A percentile compares a stretch with the other conserved stretches of the same genome.
These are phyloP conservation scores for Beris chalybata DNA, from an alignment of 2,888 invertebrate species.

Conservation along the genomic window DNA sequence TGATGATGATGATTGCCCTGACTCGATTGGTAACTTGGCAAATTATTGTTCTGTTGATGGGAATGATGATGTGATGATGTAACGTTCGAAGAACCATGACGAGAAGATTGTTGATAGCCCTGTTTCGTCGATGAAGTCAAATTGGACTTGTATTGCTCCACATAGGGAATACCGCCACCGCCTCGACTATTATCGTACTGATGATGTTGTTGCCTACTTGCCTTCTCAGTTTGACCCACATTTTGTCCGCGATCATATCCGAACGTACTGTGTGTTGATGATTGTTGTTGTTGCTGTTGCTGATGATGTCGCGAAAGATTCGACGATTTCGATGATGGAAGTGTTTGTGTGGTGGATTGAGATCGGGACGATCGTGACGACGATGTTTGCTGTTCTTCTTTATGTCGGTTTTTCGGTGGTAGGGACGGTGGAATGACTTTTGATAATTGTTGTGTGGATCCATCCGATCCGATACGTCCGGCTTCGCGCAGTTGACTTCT, in stretches of 20 bases:
- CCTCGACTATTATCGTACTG: constrained; percentile 30
- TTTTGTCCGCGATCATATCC: constrained; percentile 48
- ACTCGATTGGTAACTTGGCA: constrained; percentile 32
- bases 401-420: constrained; percentile 56
- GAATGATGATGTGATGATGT: constrained; percentile 44
- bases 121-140: constrained; percentile 31
- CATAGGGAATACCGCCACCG: constrained; percentile 44
- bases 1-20: constrained; percentile 36
- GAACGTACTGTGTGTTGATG: constrained; percentile 47
- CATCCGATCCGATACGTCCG: constrained; percentile 3
- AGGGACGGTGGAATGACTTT: constrained; percentile 50
- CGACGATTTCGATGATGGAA: constrained; percentile 52
- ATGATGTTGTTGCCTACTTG: constrained; percentile 35
- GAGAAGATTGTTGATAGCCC: constrained; percentile 38
- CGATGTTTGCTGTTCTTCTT: constrained; percentile 43
- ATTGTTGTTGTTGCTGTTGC: constrained; percentile 43
- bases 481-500: constrained; percentile 23
- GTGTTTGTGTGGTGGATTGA: constrained; percentile 50
- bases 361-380: constrained; percentile 42
- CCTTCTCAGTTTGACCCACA: constrained; percentile 44
- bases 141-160: constrained; percentile 48
- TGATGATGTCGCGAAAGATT: constrained; percentile 44
- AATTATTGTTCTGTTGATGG: constrained; percentile 32
- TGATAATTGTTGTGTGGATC: constrained; percentile 29
- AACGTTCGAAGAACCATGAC: constrained; percentile 40